Percentiles rank a stretch among this genome's conserved stretches.
Conservation (phyloP, 2,888 invertebrate genomes). For the Agrotis clavis region DNA sequence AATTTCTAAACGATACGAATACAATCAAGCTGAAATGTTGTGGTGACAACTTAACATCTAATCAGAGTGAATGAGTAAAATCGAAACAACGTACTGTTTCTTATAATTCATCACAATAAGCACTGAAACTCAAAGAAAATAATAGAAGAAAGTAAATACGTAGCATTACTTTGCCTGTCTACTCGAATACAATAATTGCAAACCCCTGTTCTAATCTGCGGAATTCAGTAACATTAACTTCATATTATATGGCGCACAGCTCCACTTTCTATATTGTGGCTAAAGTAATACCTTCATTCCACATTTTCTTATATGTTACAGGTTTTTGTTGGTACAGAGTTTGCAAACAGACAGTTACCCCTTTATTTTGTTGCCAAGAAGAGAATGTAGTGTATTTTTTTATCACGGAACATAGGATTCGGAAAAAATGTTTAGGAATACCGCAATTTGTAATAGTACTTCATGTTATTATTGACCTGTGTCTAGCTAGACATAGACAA, state of each 20-base stretch:
- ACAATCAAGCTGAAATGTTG: conserved; percentile 9
- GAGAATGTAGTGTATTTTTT: conserved; percentile 47
- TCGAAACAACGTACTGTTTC: background rate
- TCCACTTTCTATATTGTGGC: conserved; percentile 47
- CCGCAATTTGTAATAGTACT: conserved; percentile 34
- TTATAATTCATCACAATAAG: conserved; percentile 9
- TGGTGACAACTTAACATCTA: background rate
- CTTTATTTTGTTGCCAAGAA: conserved; percentile 48
- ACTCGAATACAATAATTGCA: conserved; percentile 47
- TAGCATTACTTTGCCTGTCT: conserved; percentile 28
- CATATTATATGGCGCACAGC: conserved; percentile 45
- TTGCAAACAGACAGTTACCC: conserved; percentile 49
- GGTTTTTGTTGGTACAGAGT: conserved; percentile 51
- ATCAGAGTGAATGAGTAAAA: background rate
- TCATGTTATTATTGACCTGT: too few species aligned
- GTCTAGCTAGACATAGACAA: too few species aligned
- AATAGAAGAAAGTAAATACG: conserved; percentile 23
- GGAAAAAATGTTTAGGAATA: conserved; percentile 16
- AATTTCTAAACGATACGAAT: background rate
- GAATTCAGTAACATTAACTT: conserved; percentile 57
- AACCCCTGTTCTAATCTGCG: conserved; percentile 52
- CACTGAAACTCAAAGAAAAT: conserved; percentile 1
- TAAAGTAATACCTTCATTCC: conserved; percentile 56
- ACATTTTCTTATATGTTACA: conserved; percentile 52
- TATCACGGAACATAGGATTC: conserved; percentile 31